Evolutionary conservation across 2,888 invertebrate species (phyloP), one percentile per base, ranked within the genome.

Genomic region (Agonum fuliginosum): DNA sequence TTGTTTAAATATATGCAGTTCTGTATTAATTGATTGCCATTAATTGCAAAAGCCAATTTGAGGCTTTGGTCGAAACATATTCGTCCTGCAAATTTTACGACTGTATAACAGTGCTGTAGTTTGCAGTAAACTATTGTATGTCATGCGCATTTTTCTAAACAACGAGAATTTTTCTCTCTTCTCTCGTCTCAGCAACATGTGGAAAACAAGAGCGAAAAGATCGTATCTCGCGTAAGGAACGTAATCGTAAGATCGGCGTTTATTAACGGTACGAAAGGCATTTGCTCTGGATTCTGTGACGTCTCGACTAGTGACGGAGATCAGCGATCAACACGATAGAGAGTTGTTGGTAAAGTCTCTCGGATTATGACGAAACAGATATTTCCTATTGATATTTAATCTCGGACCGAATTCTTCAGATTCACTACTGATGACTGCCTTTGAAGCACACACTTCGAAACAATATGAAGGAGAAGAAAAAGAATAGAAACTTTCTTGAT

Each of bases 261-360:
- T 62, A 62, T 67, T 67, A 67, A 67, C 67, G 67, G 67, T 67
- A 67, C 67, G 41, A n/a, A 67, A 37, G 41, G 41, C 41, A 67
- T 67, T 67, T 67, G 67, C 41, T 41, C 41, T 67, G 37, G 41
- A 67, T 67, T 41, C 48, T 6, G 17, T 20, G 54, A 54, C 24
- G 22, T 54, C n/a, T 24, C n/a, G 20, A 19, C 51, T 17, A 51
- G 19, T 8, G 20, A 20, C 8, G 17, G 48, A 48, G 17, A 24
- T 24, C 24, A 24, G n/a, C 6, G 54, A 54, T 54, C 22, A 54
- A 48, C n/a, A 5, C 48, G 48, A 19, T 37, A 37, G 17, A 10
- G 17, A 12, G 14, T 46, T 17, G 46, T 20, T 51, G 10, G 54
- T 54, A 54, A 17, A 48, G 48, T 48, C 20, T 12, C 24, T 54